A percentile compares a stretch with the other conserved stretches of the same genome.
Evolutionary conservation across 2,888 invertebrate species (phyloP).

Genomic region (Archaeoteleia sp.): DNA sequence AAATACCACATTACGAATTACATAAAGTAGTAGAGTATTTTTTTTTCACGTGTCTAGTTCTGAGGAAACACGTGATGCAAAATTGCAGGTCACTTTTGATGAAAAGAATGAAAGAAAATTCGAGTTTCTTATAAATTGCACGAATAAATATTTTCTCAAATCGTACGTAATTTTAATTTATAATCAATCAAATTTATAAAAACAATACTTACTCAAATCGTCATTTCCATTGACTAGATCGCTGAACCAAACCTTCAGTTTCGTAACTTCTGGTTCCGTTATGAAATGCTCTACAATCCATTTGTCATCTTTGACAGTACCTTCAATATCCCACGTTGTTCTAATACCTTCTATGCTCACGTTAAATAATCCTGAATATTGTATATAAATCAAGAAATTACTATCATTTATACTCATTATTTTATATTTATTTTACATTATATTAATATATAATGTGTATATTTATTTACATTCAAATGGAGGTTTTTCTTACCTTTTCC

Average conservation of each 20-base stretch:
- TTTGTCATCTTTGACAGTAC: constrained; percentile 65
- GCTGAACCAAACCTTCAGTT: constrained; percentile 78
- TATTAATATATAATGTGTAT: too few species aligned
- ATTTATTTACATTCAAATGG: background rate
- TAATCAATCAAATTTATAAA: constrained; percentile 1
- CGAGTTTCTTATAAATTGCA: background rate
- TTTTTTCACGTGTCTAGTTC: too few species aligned
- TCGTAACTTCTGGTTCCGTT: constrained; percentile 80
- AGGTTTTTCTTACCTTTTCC: constrained; percentile 78
- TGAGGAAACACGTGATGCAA: too few species aligned
- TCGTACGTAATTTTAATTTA: too few species aligned
- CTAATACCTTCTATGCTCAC: constrained; percentile 66
- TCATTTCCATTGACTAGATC: constrained; percentile 80
- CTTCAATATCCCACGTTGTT: constrained; percentile 62
- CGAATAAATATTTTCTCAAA: too few species aligned
- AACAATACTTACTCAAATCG: constrained; percentile 79
- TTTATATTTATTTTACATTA: background rate
- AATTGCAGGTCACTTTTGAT: too few species aligned
- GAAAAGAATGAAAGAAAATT: background rate
- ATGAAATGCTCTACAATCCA: constrained; percentile 76
- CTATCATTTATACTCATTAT: too few species aligned
- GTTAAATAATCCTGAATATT: constrained; percentile 68
- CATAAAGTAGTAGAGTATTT: constrained; percentile 3
- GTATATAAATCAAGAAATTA: too few species aligned
- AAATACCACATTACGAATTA: constrained; percentile 64